Conservation (phyloP, 2,797 vertebrate species). For the Leptatherina wallacei region DNA sequence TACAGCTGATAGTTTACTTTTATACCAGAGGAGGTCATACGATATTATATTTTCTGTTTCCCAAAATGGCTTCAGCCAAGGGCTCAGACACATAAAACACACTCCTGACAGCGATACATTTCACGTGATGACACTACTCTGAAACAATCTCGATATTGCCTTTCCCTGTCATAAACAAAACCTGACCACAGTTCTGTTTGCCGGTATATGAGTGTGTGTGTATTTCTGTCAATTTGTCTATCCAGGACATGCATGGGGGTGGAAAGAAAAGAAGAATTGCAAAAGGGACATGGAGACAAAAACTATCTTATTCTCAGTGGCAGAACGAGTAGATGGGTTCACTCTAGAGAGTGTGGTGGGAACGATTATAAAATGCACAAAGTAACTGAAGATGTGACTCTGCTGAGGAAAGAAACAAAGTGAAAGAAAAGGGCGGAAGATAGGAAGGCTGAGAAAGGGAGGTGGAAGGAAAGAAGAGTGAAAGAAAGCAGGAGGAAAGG, state of each 20-base stretch:
- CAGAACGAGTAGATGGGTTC: conserved; percentile 63
- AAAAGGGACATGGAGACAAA: conserved; percentile 49
- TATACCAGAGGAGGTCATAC: conserved; percentile 79
- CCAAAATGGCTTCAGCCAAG: conserved; percentile 78
- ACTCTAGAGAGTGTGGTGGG: conserved; percentile 61
- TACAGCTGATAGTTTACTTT: conserved; percentile 81
- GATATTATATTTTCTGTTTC: conserved; percentile 84
- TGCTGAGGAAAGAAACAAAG: conserved; percentile 56
- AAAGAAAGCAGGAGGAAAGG: conserved; percentile 55
- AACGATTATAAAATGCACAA: conserved; percentile 68
- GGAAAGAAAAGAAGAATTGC: conserved; percentile 29
- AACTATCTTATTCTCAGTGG: conserved; percentile 63
- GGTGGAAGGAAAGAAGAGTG: conserved; percentile 58
- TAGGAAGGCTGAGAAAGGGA: conserved; percentile 43
- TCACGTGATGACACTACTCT: conserved; percentile 82
- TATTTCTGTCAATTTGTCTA: conserved; percentile 48
- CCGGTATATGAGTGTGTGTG: conserved; percentile 29
- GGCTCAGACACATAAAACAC: conserved; percentile 79
- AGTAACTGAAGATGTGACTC: conserved; percentile 65
- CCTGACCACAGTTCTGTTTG: conserved; percentile 75
- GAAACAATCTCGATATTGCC: conserved; percentile 83
- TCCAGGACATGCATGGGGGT: conserved; percentile 28
- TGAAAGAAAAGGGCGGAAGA: conserved; percentile 31
- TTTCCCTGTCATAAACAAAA: conserved; percentile 82
- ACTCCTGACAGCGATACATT: conserved; percentile 79